phyloP scores from a whole-genome alignment of 2,797 vertebrate species.

The Vipera ursinii region DNA sequence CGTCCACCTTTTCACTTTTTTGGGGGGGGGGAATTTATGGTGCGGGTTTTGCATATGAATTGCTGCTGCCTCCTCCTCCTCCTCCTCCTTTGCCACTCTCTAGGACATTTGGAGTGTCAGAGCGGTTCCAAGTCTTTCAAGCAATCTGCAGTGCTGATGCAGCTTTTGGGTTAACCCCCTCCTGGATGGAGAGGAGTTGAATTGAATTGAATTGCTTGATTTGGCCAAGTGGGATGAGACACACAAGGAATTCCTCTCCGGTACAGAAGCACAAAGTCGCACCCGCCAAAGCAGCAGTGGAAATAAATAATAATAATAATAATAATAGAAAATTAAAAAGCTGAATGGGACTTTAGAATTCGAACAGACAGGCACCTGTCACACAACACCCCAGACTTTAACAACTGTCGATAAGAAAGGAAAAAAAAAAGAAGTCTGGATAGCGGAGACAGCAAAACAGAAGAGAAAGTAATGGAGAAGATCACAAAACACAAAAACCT shows the following conservation, averaged over 20 bases:
- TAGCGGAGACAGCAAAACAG: neutral
- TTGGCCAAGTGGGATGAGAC: neutral
- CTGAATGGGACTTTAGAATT: neutral
- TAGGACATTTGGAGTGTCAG: slow-evolving; percentile 73
- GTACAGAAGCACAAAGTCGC: accelerated
- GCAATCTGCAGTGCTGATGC: slow-evolving; percentile 75
- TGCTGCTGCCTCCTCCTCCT: slow-evolving; percentile 43
- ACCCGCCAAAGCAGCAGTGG: neutral
- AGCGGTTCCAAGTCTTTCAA: slow-evolving; percentile 79
- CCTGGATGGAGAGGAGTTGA: slow-evolving; percentile 11
- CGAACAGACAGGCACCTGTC: neutral
- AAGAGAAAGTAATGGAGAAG: neutral
- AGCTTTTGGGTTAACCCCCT: slow-evolving; percentile 65
- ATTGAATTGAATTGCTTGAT: neutral
- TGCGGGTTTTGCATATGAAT: slow-evolving; percentile 78
- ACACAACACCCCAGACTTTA: neutral
- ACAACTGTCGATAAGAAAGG: neutral
- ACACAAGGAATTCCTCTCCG: neutral
- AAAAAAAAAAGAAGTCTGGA: neutral
- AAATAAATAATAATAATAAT: no score
- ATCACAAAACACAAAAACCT: neutral
- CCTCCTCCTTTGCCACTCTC: slow-evolving; percentile 60
- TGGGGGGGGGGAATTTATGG: slow-evolving; percentile 66
- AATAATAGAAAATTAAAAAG: neutral
- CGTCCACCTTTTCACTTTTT: neutral